Conservation (phyloP, 2,113 vertebrate genomes). For the Aepyceros melampus region DNA sequence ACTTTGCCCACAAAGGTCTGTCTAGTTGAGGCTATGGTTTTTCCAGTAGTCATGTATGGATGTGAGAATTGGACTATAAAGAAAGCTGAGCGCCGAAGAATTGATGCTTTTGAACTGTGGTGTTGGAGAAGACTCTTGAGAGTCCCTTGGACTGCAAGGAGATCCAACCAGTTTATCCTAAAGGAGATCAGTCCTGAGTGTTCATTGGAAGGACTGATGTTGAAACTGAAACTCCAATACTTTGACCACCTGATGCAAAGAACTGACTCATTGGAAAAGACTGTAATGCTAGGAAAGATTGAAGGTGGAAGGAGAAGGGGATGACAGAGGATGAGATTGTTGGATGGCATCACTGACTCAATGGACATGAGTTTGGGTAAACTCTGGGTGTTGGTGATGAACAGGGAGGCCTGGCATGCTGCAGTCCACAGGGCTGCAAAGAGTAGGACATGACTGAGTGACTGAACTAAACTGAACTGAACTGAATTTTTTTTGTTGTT, state of each 20-base stretch:
- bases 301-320: fast-evolving
- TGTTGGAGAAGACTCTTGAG: background rate
- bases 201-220: background rate
- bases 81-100: background rate
- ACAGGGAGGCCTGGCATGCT: background rate
- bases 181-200: background rate
- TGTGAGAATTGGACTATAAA: background rate
- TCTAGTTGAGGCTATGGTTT: background rate
- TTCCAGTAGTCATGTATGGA: background rate
- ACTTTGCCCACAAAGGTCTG: background rate
- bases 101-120: background rate
- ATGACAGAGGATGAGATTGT: background rate
- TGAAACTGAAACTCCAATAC: background rate
- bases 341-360: background rate
- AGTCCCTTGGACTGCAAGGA: background rate
- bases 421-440: background rate
- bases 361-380: background rate
- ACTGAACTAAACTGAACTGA: background rate
- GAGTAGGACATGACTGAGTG: background rate
- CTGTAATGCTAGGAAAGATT: background rate
- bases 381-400: background rate
- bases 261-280: background rate
- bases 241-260: background rate
- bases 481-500: too few species aligned
- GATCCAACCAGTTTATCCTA: background rate